These are phyloP conservation scores for Drosophila obscura DNA, from an alignment of 1,140 invertebrate species.

Conservation along the genomic window DNA sequence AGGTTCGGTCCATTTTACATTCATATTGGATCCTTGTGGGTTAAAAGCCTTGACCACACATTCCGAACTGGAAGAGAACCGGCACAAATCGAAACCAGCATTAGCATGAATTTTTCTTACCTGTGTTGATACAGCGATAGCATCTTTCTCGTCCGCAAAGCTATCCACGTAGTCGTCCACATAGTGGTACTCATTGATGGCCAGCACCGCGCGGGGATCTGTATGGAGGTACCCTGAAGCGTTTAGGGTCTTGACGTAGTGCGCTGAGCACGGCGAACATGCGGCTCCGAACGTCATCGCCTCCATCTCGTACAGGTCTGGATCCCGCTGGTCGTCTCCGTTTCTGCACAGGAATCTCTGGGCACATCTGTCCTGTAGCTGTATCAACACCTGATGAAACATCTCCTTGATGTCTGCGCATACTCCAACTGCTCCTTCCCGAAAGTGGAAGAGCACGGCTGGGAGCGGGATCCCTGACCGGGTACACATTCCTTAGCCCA, in stretches of 20 bases:
- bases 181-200: slow-evolving; percentile 13
- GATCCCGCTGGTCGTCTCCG: too few relatives aligned
- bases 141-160: too few relatives aligned
- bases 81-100: slow-evolving; percentile 7
- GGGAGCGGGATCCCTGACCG: too few relatives aligned
- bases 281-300: not conserved
- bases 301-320: not conserved
- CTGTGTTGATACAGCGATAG: too few relatives aligned
- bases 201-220: not conserved
- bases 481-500: too few relatives aligned
- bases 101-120: not conserved
- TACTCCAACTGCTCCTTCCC: too few relatives aligned
- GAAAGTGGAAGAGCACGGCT: too few relatives aligned
- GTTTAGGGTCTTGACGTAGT: not conserved
- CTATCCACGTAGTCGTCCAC: slow-evolving; percentile 9
- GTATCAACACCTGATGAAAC: too few relatives aligned
- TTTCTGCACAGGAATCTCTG: too few relatives aligned
- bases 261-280: not conserved
- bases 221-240: not conserved
- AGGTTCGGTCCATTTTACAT: not conserved
- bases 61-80: slow-evolving; percentile 5
- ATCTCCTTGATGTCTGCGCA: too few relatives aligned
- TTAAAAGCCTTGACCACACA: not conserved
- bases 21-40: too few relatives aligned
- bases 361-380: too few relatives aligned